Conservation (phyloP, 2,888 invertebrate species). For the Lydus trimaculatus region DNA sequence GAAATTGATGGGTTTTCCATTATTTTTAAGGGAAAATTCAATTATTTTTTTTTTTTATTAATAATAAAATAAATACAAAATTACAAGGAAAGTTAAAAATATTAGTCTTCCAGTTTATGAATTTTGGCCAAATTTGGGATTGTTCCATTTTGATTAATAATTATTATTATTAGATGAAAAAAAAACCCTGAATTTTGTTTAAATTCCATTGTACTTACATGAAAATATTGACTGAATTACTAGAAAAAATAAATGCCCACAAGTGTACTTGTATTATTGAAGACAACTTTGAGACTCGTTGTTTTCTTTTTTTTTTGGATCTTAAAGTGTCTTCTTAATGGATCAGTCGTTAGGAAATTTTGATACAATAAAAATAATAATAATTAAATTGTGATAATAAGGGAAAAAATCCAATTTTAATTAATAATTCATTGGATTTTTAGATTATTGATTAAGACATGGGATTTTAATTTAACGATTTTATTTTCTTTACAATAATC, state of each 20-base stretch:
- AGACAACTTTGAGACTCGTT: constrained; percentile 14
- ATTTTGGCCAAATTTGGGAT: constrained; percentile 25
- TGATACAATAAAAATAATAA: constrained; percentile 28
- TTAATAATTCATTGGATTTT: constrained; percentile 16
- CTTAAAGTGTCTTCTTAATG: background rate
- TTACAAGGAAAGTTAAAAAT: constrained; percentile 26
- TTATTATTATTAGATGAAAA: no score
- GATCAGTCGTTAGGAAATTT: constrained; percentile 3
- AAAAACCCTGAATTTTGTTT: constrained; percentile 21
- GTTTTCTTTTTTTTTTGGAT: background rate
- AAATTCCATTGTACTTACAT: constrained; percentile 33
- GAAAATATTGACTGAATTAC: constrained; percentile 24
- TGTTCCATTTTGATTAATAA: constrained; percentile 18
- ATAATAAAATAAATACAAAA: constrained; percentile 7
- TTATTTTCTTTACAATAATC: constrained; percentile 29
- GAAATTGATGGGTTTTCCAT: constrained; percentile 7
- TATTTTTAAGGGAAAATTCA: constrained; percentile 19
- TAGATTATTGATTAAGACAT: constrained; percentile 17
- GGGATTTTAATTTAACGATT: constrained; percentile 22
- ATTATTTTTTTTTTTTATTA: background rate
- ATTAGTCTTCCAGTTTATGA: constrained; percentile 31
- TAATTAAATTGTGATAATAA: constrained; percentile 24
- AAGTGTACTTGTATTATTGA: constrained; percentile 32
- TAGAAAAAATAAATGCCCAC: constrained; percentile 15
- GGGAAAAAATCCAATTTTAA: background rate